A percentile compares a stretch with the other conserved stretches of the same genome.
These are phyloP conservation scores for Lasioglossum zephyrum DNA, from an alignment of 2,888 invertebrate species.

Conservation along the genomic window DNA sequence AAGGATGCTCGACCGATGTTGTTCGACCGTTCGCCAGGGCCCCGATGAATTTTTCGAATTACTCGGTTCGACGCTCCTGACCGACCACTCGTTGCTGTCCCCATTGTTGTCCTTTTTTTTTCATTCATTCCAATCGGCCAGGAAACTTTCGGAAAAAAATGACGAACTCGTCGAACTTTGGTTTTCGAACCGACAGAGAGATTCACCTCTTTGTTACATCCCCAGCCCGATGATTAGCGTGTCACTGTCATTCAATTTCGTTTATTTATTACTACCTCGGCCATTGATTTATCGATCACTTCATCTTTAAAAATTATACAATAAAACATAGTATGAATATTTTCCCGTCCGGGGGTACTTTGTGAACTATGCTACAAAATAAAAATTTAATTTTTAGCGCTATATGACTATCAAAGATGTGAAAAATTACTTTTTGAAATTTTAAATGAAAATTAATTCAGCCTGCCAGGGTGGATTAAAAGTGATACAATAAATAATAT, in stretches of 20 bases:
- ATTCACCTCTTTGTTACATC: not conserved
- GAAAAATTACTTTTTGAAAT: too few species aligned
- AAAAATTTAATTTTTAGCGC: too few species aligned
- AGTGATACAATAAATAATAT: too few species aligned
- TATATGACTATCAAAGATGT: too few species aligned
- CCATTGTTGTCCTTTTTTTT: slow-evolving; percentile 9
- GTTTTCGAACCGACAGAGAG: not conserved
- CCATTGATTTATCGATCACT: not conserved
- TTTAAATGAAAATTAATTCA: too few species aligned
- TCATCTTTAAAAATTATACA: not conserved
- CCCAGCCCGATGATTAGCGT: not conserved
- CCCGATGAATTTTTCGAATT: slow-evolving; percentile 57
- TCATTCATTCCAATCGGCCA: not conserved
- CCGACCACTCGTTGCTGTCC: slow-evolving; percentile 18
- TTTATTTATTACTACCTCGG: not conserved
- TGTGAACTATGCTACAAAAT: too few species aligned
- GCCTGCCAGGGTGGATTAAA: too few species aligned
- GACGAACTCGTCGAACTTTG: not conserved
- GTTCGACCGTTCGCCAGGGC: slow-evolving; percentile 20
- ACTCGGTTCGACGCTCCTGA: slow-evolving; percentile 28
- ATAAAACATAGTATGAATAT: not conserved
- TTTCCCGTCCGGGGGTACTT: too few species aligned
- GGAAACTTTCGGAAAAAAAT: not conserved
- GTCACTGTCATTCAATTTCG: not conserved
- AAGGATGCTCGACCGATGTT: slow-evolving; percentile 34